Evolutionary conservation across 2,113 vertebrate species (phyloP), one percentile per base, ranked within the genome.

Genomic region (Melanocharis versteri): DNA sequence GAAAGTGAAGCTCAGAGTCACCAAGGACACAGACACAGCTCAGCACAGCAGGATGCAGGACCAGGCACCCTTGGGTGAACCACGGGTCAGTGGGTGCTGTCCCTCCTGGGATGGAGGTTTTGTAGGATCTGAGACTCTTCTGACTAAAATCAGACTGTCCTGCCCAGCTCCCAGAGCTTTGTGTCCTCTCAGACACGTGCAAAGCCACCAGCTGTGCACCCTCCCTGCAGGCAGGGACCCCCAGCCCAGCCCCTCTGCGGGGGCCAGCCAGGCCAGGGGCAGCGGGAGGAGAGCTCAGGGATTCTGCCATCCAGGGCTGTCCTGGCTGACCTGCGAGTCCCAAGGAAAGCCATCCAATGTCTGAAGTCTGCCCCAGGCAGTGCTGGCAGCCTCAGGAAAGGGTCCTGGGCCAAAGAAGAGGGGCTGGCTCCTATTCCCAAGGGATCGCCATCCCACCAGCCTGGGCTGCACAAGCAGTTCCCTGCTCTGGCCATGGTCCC

Each of bases 41-140:
- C 23, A 5, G 42, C 13, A 22, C 0, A 66, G 60, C 30, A 48
- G 42, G 54, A 33, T 9, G 39, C 16, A 79, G 80, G 24, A 79
- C 12, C 54, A 30, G 54, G 4, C 5, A 45, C 20, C 44, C 20
- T 3, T 5, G n/a, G 22, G 2, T n/a, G 23, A 19, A 21, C 37
- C 60, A 69, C 0, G 1, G 10, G 2, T 40, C 42, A 13, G 6
- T 10, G 28, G 8, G 56, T 31, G 20, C 13, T 11, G 2, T 28
- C 51, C 27, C 27, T 83, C 20, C 26, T 14, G 2, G 48, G 13
- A 56, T 15, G 54, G 76, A 61, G 17, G 10, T 27, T 83, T 50
- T 45, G 40, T 26, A 64, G 68, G 48, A 37, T 54, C 66, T 65
- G n/a, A 64, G 60, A 40, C 6, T 0, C 0, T 84, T 84, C 23